phyloP scores from a whole-genome alignment of 2,888 invertebrate species.

The Augiades crinisus region DNA sequence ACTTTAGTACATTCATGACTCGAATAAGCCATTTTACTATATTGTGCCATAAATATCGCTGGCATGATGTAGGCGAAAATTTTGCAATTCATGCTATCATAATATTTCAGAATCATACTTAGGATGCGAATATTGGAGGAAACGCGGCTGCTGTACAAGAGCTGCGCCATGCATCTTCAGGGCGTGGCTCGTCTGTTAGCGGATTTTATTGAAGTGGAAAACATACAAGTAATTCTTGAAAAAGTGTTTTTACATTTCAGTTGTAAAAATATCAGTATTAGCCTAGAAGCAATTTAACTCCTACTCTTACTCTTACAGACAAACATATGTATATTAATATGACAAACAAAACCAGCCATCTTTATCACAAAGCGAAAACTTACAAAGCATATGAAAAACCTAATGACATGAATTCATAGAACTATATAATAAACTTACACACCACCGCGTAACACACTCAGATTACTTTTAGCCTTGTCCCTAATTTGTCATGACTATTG shows the following conservation, averaged over 20 bases:
- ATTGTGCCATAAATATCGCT: slow-evolving; percentile 16
- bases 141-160: slow-evolving; percentile 15
- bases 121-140: slow-evolving; percentile 20
- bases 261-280: no score
- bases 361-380: no score
- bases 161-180: slow-evolving; percentile 17
- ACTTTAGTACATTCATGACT: not conserved
- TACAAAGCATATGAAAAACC: no score
- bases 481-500: slow-evolving; percentile 18
- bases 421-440: not conserved
- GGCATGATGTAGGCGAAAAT: slow-evolving; percentile 20
- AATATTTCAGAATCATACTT: slow-evolving; percentile 24
- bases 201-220: no score
- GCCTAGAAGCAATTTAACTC: no score
- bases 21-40: slow-evolving; percentile 6
- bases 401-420: not conserved
- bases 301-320: no score
- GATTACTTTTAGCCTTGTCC: slow-evolving; percentile 12
- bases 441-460: not conserved
- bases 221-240: no score
- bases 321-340: no score
- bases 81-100: slow-evolving; percentile 23
- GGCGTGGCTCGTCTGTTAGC: slow-evolving; percentile 2
- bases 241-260: no score
- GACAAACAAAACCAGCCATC: no score